Base-by-base conservation (phyloP, 2,888 invertebrate genomes). In the Empis livida region DNA sequence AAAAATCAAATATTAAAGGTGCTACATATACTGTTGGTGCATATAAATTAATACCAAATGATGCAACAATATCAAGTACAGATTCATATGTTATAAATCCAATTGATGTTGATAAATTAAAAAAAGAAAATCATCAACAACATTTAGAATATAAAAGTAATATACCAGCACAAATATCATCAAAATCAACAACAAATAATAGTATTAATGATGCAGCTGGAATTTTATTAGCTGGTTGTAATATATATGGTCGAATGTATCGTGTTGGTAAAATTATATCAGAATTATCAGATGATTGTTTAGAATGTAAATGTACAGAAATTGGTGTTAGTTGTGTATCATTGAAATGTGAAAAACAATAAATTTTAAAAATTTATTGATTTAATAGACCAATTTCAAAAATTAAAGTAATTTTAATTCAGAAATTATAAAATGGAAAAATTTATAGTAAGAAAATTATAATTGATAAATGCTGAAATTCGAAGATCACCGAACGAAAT, bases 181-280 rank as follows among this genome's bases (percentile, higher is more conserved):
- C 53, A 23, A 54, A 55, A 41, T 51, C 57, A 13, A 47, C 47
- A 27, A 46, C 45, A 27, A 46, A 54, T 39, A 60, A 57, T 47
- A 60, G 55, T 50, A 53, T 63, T 52, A 61, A 60, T 50, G 61
- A 62, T 55, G 59, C 64, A 42, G 67, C 74, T 13, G 80, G 82
- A 32, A 67, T 82, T 44, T 68, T 86, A 41, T 65, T 90, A 51
- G 87, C 87, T 11, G 90, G 90, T 1, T 91, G 91, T 62, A 91
- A 91, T 68, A 90, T 91, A 57, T 90, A 90, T 60, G 91, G 91
- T 8, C 75, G 83, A 53, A 90, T 90, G 84, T 90, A 90, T 65
- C 75, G 84, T 20, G 84, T 90, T 10, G 88, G 86, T 5, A 75
- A 81, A 58, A 82, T 87, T 55, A 89, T 91, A 56, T 76, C 82